phyloP scores from a whole-genome alignment of 2,888 invertebrate genomes.

The Philhelius pedissequus region DNA sequence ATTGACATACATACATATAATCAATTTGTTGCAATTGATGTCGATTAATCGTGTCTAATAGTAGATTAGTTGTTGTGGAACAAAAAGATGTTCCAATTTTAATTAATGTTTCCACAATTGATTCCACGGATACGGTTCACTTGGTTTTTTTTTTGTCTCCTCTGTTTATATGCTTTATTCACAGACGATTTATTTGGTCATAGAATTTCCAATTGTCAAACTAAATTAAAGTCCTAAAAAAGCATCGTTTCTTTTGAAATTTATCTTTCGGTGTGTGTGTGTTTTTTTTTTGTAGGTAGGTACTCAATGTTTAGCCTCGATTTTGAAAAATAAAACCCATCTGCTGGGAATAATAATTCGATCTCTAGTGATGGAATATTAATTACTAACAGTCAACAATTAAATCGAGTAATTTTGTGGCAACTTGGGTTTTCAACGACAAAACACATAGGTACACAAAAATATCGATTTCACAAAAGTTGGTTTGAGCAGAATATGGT shows the following conservation, averaged over 20 bases:
- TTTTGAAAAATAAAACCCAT: slow-evolving; percentile 12
- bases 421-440: slow-evolving; percentile 9
- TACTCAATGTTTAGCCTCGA: not conserved
- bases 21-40: slow-evolving; percentile 33
- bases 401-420: slow-evolving; percentile 43
- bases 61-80: not conserved
- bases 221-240: slow-evolving; percentile 3
- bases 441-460: not conserved
- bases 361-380: slow-evolving; percentile 28
- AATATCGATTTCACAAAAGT: not conserved
- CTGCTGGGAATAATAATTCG: slow-evolving; percentile 34
- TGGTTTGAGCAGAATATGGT: not conserved
- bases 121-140: slow-evolving; percentile 39
- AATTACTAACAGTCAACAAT: slow-evolving; percentile 38
- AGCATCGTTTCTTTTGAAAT: not conserved
- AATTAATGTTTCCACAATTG: slow-evolving; percentile 26
- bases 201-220: not conserved
- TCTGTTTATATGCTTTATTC: not conserved
- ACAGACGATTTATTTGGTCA: slow-evolving; percentile 28
- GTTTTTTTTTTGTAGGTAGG: not conserved
- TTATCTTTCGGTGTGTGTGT: not conserved
- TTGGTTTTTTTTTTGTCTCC: not conserved
- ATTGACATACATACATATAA: slow-evolving; percentile 30
- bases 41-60: slow-evolving; percentile 39
- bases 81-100: slow-evolving; percentile 30